Percentiles rank a stretch among this genome's conserved stretches.
phyloP scores from a whole-genome alignment of 2,888 invertebrate species.

The Nemapogon koenigi region DNA sequence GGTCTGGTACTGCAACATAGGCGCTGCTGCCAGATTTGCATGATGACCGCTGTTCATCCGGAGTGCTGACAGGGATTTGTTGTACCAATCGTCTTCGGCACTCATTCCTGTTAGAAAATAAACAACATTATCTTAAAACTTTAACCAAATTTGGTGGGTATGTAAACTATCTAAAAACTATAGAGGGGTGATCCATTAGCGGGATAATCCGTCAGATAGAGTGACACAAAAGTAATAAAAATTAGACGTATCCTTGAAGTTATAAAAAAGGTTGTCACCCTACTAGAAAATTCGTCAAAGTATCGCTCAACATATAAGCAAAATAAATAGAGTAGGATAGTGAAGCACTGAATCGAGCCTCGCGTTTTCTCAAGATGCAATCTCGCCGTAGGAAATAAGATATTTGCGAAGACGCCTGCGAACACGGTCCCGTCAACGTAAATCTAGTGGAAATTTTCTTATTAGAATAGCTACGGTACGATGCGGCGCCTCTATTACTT shows the following conservation, averaged over 20 bases:
- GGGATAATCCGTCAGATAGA: too few relatives aligned
- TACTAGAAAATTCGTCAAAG: too few relatives aligned
- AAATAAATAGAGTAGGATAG: too few relatives aligned
- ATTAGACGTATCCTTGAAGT: too few relatives aligned
- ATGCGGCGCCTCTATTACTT: slow-evolving; percentile 51
- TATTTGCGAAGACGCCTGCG: slow-evolving; percentile 66
- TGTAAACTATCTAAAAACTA: too few relatives aligned
- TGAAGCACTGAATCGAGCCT: slow-evolving; percentile 52
- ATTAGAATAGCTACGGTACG: slow-evolving; percentile 65
- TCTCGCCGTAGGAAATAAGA: slow-evolving; percentile 66
- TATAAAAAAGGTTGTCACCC: too few relatives aligned
- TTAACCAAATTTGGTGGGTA: too few relatives aligned
- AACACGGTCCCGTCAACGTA: slow-evolving; percentile 56
- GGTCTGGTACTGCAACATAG: slow-evolving; percentile 98
- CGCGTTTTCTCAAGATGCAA: slow-evolving; percentile 66
- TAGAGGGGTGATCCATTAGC: too few relatives aligned
- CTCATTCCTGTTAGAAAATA: slow-evolving; percentile 75
- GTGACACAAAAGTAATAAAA: too few relatives aligned
- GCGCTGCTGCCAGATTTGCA: slow-evolving; percentile 93
- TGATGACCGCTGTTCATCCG: slow-evolving; percentile 97
- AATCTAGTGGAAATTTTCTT: slow-evolving; percentile 68
- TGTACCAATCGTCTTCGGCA: slow-evolving; percentile 97
- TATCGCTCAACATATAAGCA: too few relatives aligned
- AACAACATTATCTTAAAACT: background rate
- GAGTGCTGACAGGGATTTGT: slow-evolving; percentile 94